Base-by-base conservation (phyloP, 1,140 invertebrate genomes). In the Caenorhabditis tropicalis region DNA sequence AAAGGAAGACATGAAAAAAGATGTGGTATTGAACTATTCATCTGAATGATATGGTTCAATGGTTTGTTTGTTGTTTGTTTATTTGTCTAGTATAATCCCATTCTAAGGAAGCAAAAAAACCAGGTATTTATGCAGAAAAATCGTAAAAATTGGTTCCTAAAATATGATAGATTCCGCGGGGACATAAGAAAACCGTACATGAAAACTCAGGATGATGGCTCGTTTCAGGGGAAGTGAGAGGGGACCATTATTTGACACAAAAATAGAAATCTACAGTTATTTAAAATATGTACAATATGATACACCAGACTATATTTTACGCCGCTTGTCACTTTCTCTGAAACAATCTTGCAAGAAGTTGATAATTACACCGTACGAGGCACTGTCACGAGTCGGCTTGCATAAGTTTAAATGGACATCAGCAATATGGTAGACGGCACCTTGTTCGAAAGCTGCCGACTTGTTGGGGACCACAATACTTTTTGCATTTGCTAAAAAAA, bases 341-440 rank as follows among this genome's bases (percentile, higher is more conserved):
- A 85, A 19, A 21, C 56, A 85, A 60, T 85, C 84, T 16, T 29
- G 48, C 6, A 85, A 19, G 21, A 85, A 85, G 31, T 85, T 85
- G 24, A 85, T 58, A 9, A 85, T 70, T 24, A 85, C 84, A 9
- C 80, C 80, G 27, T 85, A 85, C 12, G 53, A 58, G 27, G 84
- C 56, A 53, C 79, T 82, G n/a, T 53, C 56, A 29, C 84, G 70
- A 9, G 58, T 82, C 9, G 86, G 86, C 43, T 87, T 87, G 79
- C 86, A 87, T 31, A 87, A 27, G 29, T 87, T 82, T 7, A 87
- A 84, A 39, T 87, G 86, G 6, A 86, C 83, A 82, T 87, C 86
- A 24, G 81, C 80, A 7, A 87, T 85, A 82, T 87, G 86, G 33
- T 86, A 87, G 0, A 87, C 65, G 7, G 81, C 84, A 24, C 86